Base-by-base conservation (phyloP, 2,888 invertebrate species). In the Drosophila atroscutellata region DNA sequence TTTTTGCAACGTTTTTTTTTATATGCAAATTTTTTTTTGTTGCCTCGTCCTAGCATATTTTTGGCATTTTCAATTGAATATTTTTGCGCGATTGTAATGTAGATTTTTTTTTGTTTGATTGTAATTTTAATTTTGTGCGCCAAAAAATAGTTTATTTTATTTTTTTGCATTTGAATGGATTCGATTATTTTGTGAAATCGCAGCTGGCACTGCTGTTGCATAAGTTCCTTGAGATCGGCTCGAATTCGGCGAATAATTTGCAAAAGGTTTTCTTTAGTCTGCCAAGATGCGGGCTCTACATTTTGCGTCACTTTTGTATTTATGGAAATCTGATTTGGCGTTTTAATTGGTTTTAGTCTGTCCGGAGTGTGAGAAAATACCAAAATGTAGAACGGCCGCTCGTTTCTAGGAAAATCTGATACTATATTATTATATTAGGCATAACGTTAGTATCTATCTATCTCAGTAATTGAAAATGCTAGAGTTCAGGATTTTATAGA, bases 41-140 rank as follows among this genome's bases (percentile, higher is more conserved):
- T 47, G 63, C 63, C 20, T n/a, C 36, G 65, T n/a, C 54, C 24
- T 66, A 58, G 49, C 52, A 60, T 60, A 72, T 71, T 75, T 83
- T 84, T 81, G 78, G 76, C 72, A 89, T 80, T 82, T 85, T 83
- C 81, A 80, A 88, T 88, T 81, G 81, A 59, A 77, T 84, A 89
- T 88, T 80, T 84, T 83, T 71, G 75, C 49, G 55, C 79, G 79
- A 90, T 91, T 92, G 90, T 92, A 86, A 92, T 91, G 90, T 73
- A 91, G 91, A 91, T 90, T 92, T 90, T 83, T 82, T 82, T 83
- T 89, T 84, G 65, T 71, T 56, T 75, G 73, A 68, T 81, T 80
- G 77, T 77, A 75, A 83, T 84, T 84, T 83, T 75, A 78, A 84
- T 85, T 85, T 85, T 65, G 60, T 75, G 80, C 75, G 76, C 77